These are phyloP conservation scores for Drosophila anomalata DNA, from an alignment of 2,888 invertebrate genomes.

Conservation along the genomic window DNA sequence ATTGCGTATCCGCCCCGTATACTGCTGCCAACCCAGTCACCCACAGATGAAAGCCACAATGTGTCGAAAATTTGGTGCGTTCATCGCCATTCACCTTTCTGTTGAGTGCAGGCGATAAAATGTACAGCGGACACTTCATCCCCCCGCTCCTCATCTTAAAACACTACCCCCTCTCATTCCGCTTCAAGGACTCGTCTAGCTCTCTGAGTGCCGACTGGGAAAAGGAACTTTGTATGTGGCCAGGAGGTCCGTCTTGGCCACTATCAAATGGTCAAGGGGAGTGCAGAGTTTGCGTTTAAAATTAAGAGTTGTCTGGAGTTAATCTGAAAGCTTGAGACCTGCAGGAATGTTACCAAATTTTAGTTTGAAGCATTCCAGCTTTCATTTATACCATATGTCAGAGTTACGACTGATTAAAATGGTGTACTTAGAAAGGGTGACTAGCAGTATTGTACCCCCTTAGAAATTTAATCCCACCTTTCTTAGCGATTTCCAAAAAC, in stretches of 20 bases:
- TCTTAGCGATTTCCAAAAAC: conserved; percentile 43
- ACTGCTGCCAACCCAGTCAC: conserved; percentile 20
- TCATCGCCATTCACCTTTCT: conserved; percentile 45
- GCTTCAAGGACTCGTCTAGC: conserved; percentile 23
- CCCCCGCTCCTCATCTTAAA: neutral
- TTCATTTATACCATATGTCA: no score
- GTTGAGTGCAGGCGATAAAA: conserved; percentile 36
- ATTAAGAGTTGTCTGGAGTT: conserved; percentile 2
- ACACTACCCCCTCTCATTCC: neutral
- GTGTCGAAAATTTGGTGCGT: conserved; percentile 55
- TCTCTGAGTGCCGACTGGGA: conserved; percentile 14
- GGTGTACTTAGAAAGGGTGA: no score
- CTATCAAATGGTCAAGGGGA: conserved; percentile 10
- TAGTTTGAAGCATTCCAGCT: neutral
- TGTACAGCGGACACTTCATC: conserved; percentile 15
- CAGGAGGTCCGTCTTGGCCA: neutral
- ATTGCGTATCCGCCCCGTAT: conserved; percentile 73
- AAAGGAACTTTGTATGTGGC: neutral
- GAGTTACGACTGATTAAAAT: no score
- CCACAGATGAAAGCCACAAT: conserved; percentile 34
- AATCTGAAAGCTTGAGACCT: neutral
- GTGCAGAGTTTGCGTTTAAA: no score
- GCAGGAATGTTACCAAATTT: neutral
- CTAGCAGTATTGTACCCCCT: neutral
- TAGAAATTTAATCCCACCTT: conserved; percentile 51